These are phyloP conservation scores for Drosophila carrolli DNA, from an alignment of 1,140 invertebrate species.

Conservation along the genomic window DNA sequence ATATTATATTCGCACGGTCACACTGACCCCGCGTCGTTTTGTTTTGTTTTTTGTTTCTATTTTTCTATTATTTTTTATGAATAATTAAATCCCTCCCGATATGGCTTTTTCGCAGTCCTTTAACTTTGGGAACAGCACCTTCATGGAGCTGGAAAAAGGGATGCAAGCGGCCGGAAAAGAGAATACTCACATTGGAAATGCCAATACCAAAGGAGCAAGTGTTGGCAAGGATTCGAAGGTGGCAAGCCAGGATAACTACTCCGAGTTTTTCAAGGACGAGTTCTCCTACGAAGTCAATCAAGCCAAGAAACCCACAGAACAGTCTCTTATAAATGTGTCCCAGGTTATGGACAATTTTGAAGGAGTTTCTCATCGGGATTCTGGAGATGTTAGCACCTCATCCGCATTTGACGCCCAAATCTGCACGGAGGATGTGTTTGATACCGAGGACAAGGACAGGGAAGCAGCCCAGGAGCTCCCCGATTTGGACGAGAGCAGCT, in stretches of 20 bases:
- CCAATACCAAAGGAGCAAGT: constrained; percentile 23
- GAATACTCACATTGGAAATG: constrained; percentile 20
- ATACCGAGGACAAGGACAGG: constrained; percentile 1
- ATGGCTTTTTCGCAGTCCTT: constrained; percentile 82
- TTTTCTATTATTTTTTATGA: constrained; percentile 2
- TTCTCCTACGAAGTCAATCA: constrained; percentile 50
- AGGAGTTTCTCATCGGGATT: background rate
- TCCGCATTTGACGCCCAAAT: constrained; percentile 52
- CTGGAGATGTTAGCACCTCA: constrained; percentile 4
- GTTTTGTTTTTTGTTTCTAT: constrained; percentile 10
- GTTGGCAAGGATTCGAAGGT: constrained; percentile 1
- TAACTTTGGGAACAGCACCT: constrained; percentile 74
- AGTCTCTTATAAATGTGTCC: constrained; percentile 51
- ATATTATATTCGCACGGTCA: background rate
- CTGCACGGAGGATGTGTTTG: constrained; percentile 50
- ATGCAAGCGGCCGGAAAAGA: constrained; percentile 26
- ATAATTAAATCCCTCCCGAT: background rate
- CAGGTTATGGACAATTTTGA: constrained; percentile 39
- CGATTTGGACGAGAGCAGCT: constrained; percentile 61
- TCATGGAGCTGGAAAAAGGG: constrained; percentile 67
- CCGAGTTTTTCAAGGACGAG: constrained; percentile 65
- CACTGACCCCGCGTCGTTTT: constrained; percentile 12
- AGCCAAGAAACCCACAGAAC: background rate
- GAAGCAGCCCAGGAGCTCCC: constrained; percentile 1
- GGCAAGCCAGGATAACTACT: constrained; percentile 35